A percentile compares a stretch with the other conserved stretches of the same genome.
Conservation (phyloP, 1,140 invertebrate species). For the Drosophila punjabiensis region DNA sequence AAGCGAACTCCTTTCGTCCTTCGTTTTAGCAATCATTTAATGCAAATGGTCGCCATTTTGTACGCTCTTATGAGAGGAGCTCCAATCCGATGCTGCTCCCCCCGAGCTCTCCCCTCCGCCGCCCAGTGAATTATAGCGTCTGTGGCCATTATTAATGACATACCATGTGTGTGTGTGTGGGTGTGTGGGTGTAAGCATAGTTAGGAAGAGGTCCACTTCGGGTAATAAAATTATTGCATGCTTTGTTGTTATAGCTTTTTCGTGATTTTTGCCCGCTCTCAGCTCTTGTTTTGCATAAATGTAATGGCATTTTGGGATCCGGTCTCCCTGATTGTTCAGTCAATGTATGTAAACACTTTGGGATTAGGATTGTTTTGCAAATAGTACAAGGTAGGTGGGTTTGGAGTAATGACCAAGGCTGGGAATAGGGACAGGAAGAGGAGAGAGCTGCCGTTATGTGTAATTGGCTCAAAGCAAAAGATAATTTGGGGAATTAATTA, state of each 20-base stretch:
- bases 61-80: slow-evolving; percentile 60
- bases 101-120: slow-evolving; percentile 2
- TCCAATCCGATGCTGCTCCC: slow-evolving; percentile 4
- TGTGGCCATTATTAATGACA: slow-evolving; percentile 80
- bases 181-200: slow-evolving; percentile 27
- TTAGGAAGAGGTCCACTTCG: slow-evolving; percentile 33
- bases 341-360: slow-evolving; percentile 74
- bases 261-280: slow-evolving; percentile 64
- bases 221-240: slow-evolving; percentile 79
- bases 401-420: slow-evolving; percentile 5
- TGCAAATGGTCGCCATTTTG: slow-evolving; percentile 83
- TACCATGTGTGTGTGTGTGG: slow-evolving; percentile 41
- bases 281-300: slow-evolving; percentile 70
- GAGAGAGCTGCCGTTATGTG: slow-evolving; percentile 3
- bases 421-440: neutral
- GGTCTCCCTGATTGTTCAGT: slow-evolving; percentile 64
- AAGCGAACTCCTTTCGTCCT: slow-evolving; percentile 53
- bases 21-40: slow-evolving; percentile 81
- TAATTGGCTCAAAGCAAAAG: slow-evolving; percentile 31
- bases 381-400: slow-evolving; percentile 21
- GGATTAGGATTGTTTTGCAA: slow-evolving; percentile 41
- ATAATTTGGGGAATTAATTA: slow-evolving; percentile 39
- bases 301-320: slow-evolving; percentile 51
- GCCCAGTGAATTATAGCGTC: slow-evolving; percentile 72
- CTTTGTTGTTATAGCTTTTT: slow-evolving; percentile 79